Evolutionary conservation across 2,888 invertebrate genomes (phyloP).

Genomic region (Mythimna albipuncta): DNA sequence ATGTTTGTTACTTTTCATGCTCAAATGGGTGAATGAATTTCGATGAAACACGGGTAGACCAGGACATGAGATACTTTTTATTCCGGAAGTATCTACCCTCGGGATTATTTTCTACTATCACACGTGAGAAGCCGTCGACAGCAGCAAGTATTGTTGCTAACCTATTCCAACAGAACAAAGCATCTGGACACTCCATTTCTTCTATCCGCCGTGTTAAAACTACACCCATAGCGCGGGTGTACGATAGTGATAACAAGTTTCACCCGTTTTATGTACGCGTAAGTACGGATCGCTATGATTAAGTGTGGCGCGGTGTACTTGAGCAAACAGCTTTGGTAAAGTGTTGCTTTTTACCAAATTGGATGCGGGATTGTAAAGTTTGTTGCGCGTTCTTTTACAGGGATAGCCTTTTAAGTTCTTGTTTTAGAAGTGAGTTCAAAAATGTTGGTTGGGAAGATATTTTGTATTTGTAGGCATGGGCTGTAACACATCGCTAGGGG

Average conservation of each 20-base stretch:
- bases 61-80: too few species aligned
- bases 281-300: conserved; percentile 65
- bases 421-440: conserved; percentile 1
- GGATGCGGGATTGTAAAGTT: conserved; percentile 56
- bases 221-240: conserved; percentile 58
- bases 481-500: too few species aligned
- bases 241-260: conserved; percentile 67
- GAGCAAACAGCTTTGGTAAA: conserved; percentile 53
- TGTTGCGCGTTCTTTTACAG: conserved; percentile 39
- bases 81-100: too few species aligned
- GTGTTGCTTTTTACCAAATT: conserved; percentile 55
- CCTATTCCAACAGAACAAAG: background rate
- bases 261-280: conserved; percentile 63
- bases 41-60: too few species aligned
- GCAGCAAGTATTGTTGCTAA: too few species aligned
- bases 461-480: background rate
- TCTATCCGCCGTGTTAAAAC: conserved; percentile 27
- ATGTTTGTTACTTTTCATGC: too few species aligned
- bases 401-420: conserved; percentile 29
- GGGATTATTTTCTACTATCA: too few species aligned
- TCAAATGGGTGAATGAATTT: too few species aligned
- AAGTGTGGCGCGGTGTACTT: conserved; percentile 62
- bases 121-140: too few species aligned
- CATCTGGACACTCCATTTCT: conserved; percentile 28
- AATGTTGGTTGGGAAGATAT: background rate